These are phyloP conservation scores for Thaleichthys pacificus DNA, from an alignment of 2,797 vertebrate species.

Conservation along the genomic window DNA sequence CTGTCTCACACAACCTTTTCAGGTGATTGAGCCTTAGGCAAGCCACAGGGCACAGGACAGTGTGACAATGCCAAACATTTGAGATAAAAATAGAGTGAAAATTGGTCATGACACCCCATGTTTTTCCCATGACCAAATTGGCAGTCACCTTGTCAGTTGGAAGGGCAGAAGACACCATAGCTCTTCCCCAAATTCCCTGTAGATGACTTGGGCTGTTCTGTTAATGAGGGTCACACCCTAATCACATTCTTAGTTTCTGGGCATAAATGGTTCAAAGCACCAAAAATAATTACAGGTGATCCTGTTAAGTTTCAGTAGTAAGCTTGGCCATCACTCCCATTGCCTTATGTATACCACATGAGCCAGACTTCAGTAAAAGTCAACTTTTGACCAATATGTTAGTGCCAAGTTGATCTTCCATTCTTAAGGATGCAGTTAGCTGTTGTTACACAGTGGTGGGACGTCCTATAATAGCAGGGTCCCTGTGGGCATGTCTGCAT, in stretches of 20 bases:
- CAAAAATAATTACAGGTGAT: neutral
- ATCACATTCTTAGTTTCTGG: neutral
- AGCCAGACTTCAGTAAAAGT: neutral
- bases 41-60: neutral
- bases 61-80: slow-evolving; percentile 12
- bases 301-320: neutral
- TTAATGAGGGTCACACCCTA: neutral
- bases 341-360: neutral
- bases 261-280: no score
- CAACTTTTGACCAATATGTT: neutral
- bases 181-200: neutral
- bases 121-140: slow-evolving; percentile 23
- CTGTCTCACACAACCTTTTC: neutral
- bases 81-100: slow-evolving; percentile 29
- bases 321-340: neutral
- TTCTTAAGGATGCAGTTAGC: neutral
- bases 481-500: slow-evolving; percentile 56
- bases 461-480: slow-evolving; percentile 70
- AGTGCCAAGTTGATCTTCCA: neutral
- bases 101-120: slow-evolving; percentile 6
- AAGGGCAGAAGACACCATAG: slow-evolving; percentile 18
- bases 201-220: neutral
- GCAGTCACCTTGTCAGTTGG: slow-evolving; percentile 27
- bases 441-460: slow-evolving; percentile 28
- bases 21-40: neutral